A percentile compares a stretch with the other conserved stretches of the same genome.
Conservation (phyloP, 2,113 vertebrate species). For the Hoplias malabaricus region DNA sequence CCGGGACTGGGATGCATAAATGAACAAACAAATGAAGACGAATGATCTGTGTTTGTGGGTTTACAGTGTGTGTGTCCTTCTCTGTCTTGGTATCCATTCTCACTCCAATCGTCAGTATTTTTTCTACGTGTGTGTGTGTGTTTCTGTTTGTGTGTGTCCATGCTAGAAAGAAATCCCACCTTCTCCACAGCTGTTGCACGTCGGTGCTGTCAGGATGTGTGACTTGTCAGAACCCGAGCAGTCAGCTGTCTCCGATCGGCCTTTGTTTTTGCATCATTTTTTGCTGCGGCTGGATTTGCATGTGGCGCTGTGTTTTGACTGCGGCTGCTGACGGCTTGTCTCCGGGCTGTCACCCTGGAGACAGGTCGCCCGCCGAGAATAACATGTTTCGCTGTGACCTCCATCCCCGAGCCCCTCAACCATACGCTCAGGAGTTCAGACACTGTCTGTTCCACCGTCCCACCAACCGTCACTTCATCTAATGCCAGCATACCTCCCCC, state of each 20-base stretch:
- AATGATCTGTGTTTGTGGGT: background rate
- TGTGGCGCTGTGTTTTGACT: slow-evolving; percentile 2
- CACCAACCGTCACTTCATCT: background rate
- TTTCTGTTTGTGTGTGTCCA: background rate
- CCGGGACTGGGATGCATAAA: slow-evolving; percentile 28
- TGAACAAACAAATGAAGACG: slow-evolving; percentile 33
- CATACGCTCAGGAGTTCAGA: background rate
- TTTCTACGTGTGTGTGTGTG: background rate
- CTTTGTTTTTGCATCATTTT: slow-evolving; percentile 24
- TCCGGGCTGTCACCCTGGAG: slow-evolving; percentile 28
- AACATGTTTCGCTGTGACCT: slow-evolving; percentile 19
- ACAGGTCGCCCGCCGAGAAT: slow-evolving; percentile 1
- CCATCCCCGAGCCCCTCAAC: background rate
- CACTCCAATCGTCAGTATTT: background rate
- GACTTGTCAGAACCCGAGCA: slow-evolving; percentile 14
- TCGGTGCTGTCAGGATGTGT: background rate
- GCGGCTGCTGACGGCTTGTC: slow-evolving; percentile 24
- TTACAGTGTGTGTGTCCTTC: background rate
- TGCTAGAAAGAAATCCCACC: background rate
- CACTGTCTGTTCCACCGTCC: no score
- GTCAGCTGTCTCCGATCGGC: background rate
- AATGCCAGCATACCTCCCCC: background rate
- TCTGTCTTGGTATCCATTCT: background rate
- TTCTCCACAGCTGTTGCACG: slow-evolving; percentile 17
- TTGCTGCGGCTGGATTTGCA: slow-evolving; percentile 32